Evolutionary conservation across 2,888 invertebrate genomes (phyloP).

Genomic region (Polydrusus cervinus): DNA sequence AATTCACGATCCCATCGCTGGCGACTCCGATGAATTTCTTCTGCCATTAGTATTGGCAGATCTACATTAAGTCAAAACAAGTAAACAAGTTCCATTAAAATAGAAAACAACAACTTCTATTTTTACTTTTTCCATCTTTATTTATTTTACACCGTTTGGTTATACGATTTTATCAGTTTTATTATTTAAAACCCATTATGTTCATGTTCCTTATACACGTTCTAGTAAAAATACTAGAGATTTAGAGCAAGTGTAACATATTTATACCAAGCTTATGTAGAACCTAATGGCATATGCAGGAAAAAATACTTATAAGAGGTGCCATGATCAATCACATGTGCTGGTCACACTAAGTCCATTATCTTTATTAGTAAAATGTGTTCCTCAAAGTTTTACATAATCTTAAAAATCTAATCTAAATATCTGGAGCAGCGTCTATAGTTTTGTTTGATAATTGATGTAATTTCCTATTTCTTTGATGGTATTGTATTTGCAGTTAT

Average conservation of each 20-base stretch:
- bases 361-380: constrained; percentile 2
- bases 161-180: constrained; percentile 34
- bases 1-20: constrained; percentile 72
- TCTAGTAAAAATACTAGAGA: constrained; percentile 26
- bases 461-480: neutral
- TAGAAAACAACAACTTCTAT: constrained; percentile 43
- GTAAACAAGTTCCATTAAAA: constrained; percentile 33
- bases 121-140: constrained; percentile 37
- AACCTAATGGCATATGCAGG: constrained; percentile 23
- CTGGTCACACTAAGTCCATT: constrained; percentile 7
- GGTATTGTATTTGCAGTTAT: too few species aligned
- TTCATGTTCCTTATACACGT: constrained; percentile 42
- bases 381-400: constrained; percentile 29
- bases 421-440: constrained; percentile 7
- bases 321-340: constrained; percentile 16
- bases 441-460: neutral
- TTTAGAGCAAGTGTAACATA: constrained; percentile 34
- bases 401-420: constrained; percentile 31
- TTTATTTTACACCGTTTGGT: constrained; percentile 29
- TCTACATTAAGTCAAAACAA: constrained; percentile 61
- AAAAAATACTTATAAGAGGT: constrained; percentile 11
- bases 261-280: constrained; percentile 30
- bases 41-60: constrained; percentile 75
- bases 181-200: constrained; percentile 27
- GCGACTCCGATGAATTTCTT: constrained; percentile 76